These are phyloP conservation scores for Australoheros facetus DNA, from an alignment of 2,797 vertebrate species.

Conservation along the genomic window DNA sequence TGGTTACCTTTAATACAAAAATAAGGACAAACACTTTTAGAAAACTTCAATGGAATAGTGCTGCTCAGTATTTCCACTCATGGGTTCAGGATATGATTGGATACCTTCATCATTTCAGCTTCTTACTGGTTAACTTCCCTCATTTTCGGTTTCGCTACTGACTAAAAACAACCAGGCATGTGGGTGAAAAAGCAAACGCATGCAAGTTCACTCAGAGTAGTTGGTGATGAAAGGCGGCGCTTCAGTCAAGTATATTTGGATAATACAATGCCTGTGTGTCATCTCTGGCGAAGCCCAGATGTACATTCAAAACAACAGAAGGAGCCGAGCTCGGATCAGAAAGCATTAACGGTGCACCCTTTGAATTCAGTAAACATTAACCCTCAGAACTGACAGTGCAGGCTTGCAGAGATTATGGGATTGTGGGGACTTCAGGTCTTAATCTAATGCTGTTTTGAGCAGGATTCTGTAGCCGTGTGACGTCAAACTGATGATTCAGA, in stretches of 20 bases:
- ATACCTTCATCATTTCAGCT: slow-evolving; percentile 69
- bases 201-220: slow-evolving; percentile 60
- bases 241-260: slow-evolving; percentile 72
- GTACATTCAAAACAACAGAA: slow-evolving; percentile 86
- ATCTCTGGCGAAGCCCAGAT: slow-evolving; percentile 70
- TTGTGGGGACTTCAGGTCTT: slow-evolving; percentile 7
- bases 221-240: slow-evolving; percentile 34
- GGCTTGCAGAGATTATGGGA: slow-evolving; percentile 24
- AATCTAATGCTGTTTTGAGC: slow-evolving; percentile 29
- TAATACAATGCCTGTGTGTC: slow-evolving; percentile 72
- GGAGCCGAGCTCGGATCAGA: slow-evolving; percentile 76
- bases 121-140: slow-evolving; percentile 67
- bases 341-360: slow-evolving; percentile 78
- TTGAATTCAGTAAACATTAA: slow-evolving; percentile 76
- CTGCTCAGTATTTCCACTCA: slow-evolving; percentile 79
- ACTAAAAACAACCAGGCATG: slow-evolving; percentile 68
- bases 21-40: slow-evolving; percentile 80
- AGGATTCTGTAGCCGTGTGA: slow-evolving; percentile 12
- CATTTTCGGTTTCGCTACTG: slow-evolving; percentile 69
- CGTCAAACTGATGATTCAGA: slow-evolving; percentile 17
- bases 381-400: slow-evolving; percentile 63
- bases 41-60: slow-evolving; percentile 87
- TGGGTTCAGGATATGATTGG: slow-evolving; percentile 70
- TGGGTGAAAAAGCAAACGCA: slow-evolving; percentile 73
- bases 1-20: slow-evolving; percentile 81